Base-by-base conservation (phyloP, 2,797 vertebrate species). In the Euphonia xanthogaster region DNA sequence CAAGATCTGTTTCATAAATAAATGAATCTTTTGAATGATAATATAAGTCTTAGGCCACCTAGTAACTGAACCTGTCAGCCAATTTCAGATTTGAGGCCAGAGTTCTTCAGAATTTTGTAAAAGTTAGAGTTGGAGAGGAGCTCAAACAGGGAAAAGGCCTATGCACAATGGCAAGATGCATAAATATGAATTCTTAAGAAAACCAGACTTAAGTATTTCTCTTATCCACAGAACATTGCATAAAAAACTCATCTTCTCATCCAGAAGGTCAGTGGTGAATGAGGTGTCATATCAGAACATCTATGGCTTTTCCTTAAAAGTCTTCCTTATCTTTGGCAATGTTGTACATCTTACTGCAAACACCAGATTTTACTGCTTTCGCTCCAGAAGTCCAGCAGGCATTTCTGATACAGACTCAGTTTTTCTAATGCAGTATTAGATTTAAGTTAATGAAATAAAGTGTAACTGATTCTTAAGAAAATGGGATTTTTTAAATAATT, bases 221-320 rank as follows among this genome's bases (percentile, higher is more conserved):
- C 15, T 45, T 85, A 2, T 24, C 24, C 55, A 27, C 31, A 51
- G 77, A 92, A 79, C 44, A 40, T 60, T 55, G 25, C 47, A 82
- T 85, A 44, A 47, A 65, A 60, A 72, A 18, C 14, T 74, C 23
- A 33, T 93, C 68, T 92, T 94, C 60, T 96, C 83, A 86, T 96
- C 96, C 96, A 95, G 96, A 97, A 96, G 77, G 85, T 93, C 95
- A 93, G 14, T 66, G 86, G 68, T 94, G 57, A 92, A 87, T 48
- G 65, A 82, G 7, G 8, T 63, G 24, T 85, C 37, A 5, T 75
- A 25, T 27, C 31, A 40, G 42, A 57, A 65, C 0, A 7, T 19
- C 20, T 60, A 7, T 75, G 77, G 16, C 40, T 61, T 90, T 77
- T 90, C 62, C 54, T 58, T 82, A 67, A 54, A 90, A 75, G 4